phyloP scores from a whole-genome alignment of 2,797 vertebrate genomes.

The Pseudochirops corinnae region DNA sequence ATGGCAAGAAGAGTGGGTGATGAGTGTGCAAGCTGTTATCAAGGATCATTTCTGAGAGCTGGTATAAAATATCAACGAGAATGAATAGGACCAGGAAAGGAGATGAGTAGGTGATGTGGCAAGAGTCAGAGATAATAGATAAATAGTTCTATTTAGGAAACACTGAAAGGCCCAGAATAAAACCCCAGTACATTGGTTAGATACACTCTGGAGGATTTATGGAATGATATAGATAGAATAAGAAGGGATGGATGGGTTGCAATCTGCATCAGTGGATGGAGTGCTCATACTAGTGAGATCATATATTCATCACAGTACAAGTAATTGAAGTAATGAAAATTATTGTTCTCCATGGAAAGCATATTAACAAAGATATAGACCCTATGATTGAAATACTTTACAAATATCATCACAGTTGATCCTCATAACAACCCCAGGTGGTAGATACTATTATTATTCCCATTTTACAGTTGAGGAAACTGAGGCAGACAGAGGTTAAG shows the following conservation, averaged over 20 bases:
- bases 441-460: neutral
- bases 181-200: too few relatives aligned
- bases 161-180: neutral
- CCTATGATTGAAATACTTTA: neutral
- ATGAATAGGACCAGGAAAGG: neutral
- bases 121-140: neutral
- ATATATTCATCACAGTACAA: neutral
- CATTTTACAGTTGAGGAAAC: neutral
- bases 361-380: slow-evolving; percentile 36
- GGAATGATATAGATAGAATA: neutral
- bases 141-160: neutral
- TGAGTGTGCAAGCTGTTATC: neutral
- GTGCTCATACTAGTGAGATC: neutral
- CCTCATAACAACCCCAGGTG: neutral
- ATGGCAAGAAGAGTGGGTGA: neutral
- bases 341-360: slow-evolving; percentile 20
- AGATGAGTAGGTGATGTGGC: neutral
- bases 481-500: neutral
- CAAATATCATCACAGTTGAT: neutral
- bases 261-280: neutral
- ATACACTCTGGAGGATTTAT: neutral
- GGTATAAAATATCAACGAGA: neutral
- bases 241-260: neutral
- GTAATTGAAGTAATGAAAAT: neutral
- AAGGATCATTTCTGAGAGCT: neutral